Base-by-base conservation (phyloP, 2,113 vertebrate genomes). In the Chaetodon trifascialis region DNA sequence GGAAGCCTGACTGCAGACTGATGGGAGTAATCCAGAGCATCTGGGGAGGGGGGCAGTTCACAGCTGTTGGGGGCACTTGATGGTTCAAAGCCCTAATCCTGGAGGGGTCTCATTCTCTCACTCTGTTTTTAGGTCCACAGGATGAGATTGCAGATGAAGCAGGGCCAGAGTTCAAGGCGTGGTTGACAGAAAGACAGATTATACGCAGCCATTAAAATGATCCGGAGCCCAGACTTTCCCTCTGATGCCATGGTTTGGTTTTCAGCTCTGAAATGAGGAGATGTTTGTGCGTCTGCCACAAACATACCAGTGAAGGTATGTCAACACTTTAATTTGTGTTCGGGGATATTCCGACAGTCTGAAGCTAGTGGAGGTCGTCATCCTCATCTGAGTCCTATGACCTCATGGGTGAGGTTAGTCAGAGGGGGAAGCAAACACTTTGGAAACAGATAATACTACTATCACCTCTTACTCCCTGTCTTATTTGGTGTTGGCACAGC, bases 41-140 rank as follows among this genome's bases (percentile, higher is more conserved):
- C 80, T 85, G 83, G 79, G 69, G 85, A 49, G 56, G 75, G 83
- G 59, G 77, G 79, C 40, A 4, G 62, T 76, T 86, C 84, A 92
- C 94, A 95, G 94, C 94, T 96, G 95, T 93, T 78, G 79, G 85
- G 81, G 85, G 68, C 70, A 79, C 82, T 83, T 58, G 86, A 55
- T 84, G 82, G 83, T 92, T 92, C 90, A 86, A 69, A 84, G 86
- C 65, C 38, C 73, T 91, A 84, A 89, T 91, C 77, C 71, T 68
- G 77, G 56, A 87, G 47, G 62, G 59, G 54, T 84, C 88, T 52
- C 40, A 12, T 82, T 86, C 71, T 76, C 74, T 87, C 65, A 68
- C 77, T 89, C 85, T 84, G 82, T 85, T 90, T 93, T 91, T 92
- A 90, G 80, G 72, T 38, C 23, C 52, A 58, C n/a, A n/a, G 71